Evolutionary conservation across 2,888 invertebrate genomes (phyloP).

Genomic region (Ptilodon capucinus): DNA sequence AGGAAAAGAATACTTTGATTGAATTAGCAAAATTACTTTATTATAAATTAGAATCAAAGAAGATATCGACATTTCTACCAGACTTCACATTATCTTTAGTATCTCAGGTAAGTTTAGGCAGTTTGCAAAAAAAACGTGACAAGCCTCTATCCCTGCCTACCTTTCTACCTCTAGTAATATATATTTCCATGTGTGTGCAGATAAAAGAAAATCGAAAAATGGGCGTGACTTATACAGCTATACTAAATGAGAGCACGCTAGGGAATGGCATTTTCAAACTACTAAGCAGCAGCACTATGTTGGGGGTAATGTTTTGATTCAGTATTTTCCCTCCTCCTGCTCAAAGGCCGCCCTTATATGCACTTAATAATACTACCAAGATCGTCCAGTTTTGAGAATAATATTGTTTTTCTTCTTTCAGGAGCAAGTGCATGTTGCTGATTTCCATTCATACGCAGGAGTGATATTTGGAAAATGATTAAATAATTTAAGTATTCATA

Average conservation of each 20-base stretch:
- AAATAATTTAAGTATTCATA: not conserved
- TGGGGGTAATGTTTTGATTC: constrained; percentile 83
- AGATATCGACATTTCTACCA: constrained; percentile 60
- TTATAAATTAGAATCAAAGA: constrained; percentile 46
- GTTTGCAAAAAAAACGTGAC: constrained; percentile 4
- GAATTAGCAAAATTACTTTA: constrained; percentile 55
- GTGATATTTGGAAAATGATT: constrained; percentile 46
- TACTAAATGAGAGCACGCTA: constrained; percentile 86
- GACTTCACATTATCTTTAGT: constrained; percentile 49
- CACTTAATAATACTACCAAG: no score
- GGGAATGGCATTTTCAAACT: constrained; percentile 87
- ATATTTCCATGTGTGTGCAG: constrained; percentile 35
- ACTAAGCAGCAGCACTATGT: constrained; percentile 85
- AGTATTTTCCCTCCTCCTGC: no score
- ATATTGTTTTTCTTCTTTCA: constrained; percentile 59
- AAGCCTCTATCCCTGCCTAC: not conserved
- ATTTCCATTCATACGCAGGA: constrained; percentile 84
- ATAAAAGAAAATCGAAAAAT: constrained; percentile 66
- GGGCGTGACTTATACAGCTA: constrained; percentile 88
- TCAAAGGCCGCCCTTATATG: no score
- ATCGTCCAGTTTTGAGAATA: no score
- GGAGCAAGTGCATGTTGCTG: constrained; percentile 87
- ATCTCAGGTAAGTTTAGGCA: constrained; percentile 51
- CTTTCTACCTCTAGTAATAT: not conserved
- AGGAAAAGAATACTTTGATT: constrained; percentile 36